A percentile compares a stretch with the other conserved stretches of the same genome.
phyloP scores from a whole-genome alignment of 2,113 vertebrate genomes.

The Sebastes schlegelii region DNA sequence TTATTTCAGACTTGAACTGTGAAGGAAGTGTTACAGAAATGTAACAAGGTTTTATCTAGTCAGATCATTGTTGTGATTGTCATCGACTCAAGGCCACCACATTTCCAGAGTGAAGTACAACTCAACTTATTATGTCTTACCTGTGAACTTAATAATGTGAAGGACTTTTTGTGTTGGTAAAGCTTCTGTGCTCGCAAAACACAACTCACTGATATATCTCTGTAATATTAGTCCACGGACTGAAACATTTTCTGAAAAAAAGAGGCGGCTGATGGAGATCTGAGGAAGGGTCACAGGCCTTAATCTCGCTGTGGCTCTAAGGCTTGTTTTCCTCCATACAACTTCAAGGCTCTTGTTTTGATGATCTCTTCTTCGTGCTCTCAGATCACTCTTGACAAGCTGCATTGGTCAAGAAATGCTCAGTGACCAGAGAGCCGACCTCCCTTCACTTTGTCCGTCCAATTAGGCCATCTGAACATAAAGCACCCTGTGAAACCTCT shows the following conservation, averaged over 20 bases:
- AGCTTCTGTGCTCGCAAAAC: not conserved
- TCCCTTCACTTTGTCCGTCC: not conserved
- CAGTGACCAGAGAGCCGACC: not conserved
- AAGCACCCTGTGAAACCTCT: not conserved
- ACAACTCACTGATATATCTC: not conserved
- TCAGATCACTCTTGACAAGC: not conserved
- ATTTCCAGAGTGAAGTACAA: not conserved
- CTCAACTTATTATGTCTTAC: too few species aligned
- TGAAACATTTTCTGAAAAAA: not conserved
- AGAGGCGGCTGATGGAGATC: not conserved
- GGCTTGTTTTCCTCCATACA: constrained; percentile 5
- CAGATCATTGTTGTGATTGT: not conserved
- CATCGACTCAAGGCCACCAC: too few species aligned
- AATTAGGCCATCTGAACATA: not conserved
- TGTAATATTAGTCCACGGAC: not conserved
- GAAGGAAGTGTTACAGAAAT: not conserved
- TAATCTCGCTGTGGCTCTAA: not conserved
- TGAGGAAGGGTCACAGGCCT: not conserved
- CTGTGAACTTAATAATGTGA: not conserved
- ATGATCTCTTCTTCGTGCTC: not conserved
- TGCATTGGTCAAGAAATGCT: not conserved
- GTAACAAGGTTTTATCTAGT: too few species aligned
- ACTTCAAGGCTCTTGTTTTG: not conserved
- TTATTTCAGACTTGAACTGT: not conserved
- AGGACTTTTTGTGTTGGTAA: not conserved